Base-by-base conservation (phyloP, 2,888 invertebrate genomes). In the Melanotus villosus region DNA sequence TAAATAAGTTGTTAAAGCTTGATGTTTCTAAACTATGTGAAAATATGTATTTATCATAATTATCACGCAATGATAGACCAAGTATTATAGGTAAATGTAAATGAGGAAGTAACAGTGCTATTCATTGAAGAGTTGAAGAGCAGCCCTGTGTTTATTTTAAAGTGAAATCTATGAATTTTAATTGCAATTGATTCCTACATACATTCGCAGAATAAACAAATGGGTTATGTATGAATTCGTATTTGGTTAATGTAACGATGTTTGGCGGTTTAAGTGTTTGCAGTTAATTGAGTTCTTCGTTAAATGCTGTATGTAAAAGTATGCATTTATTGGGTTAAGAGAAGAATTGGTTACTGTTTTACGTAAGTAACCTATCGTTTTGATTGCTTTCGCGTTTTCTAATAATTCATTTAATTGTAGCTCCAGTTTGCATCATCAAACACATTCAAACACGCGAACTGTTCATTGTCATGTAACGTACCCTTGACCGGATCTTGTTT, bases 81-180 rank as follows among this genome's bases (percentile, higher is more conserved):
- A n/a, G n/a, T n/a, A n/a, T n/a, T n/a, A n/a, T n/a, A n/a, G n/a
- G n/a, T n/a, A n/a, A n/a, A n/a, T n/a, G n/a, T n/a, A n/a, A n/a
- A n/a, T n/a, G 26, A 26, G 26, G 26, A 26, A 26, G 26, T 26
- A 26, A n/a, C n/a, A n/a, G n/a, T n/a, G n/a, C n/a, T n/a, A n/a
- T n/a, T n/a, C n/a, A n/a, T n/a, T n/a, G n/a, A n/a, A n/a, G n/a
- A n/a, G 2, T 19, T 9, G 6, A 21, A 26, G n/a, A 7, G n/a
- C 1, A 4, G 16, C 50, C n/a, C 21, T 50, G 26, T 26, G 18
- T 50, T 50, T 23, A 2, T 23, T 47, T 50, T 50, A 50, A 50
- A 26, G 23, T 50, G 23, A 50, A 50, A 26, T 50, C 26, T 14
- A 23, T 6, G 26, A n/a, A n/a, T 45, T 12, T 18, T 10, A 26